Conservation (phyloP, 2,113 vertebrate species). For the Semnopithecus entellus region DNA sequence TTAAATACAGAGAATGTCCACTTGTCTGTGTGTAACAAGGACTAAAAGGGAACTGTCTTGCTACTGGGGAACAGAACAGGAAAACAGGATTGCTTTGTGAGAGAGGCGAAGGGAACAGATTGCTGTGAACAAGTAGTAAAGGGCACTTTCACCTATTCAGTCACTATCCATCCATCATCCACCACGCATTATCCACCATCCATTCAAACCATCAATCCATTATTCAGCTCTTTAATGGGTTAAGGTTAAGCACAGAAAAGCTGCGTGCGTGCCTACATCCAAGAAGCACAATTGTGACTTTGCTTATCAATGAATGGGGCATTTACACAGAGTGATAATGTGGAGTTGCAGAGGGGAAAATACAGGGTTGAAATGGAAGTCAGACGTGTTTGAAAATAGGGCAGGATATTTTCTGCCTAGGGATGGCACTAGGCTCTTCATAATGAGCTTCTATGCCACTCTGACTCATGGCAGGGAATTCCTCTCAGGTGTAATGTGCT, state of each 20-base stretch:
- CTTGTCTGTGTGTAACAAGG: neutral
- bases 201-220: neutral
- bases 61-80: neutral
- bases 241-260: neutral
- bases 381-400: neutral
- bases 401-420: neutral
- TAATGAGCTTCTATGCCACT: neutral
- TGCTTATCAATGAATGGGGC: neutral
- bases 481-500: neutral
- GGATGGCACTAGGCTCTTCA: neutral
- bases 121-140: neutral
- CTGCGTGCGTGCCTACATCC: neutral
- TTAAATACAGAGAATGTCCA: neutral
- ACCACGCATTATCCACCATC: neutral
- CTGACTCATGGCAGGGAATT: neutral
- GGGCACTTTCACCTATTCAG: neutral
- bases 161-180: neutral
- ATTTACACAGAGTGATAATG: conserved; percentile 16
- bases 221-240: neutral
- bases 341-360: neutral
- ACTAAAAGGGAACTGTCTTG: neutral
- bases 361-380: neutral
- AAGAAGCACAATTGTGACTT: neutral
- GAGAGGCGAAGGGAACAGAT: neutral
- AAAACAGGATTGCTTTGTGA: neutral